Base-by-base conservation (phyloP, 2,888 invertebrate species). In the Phalangium opilio region DNA sequence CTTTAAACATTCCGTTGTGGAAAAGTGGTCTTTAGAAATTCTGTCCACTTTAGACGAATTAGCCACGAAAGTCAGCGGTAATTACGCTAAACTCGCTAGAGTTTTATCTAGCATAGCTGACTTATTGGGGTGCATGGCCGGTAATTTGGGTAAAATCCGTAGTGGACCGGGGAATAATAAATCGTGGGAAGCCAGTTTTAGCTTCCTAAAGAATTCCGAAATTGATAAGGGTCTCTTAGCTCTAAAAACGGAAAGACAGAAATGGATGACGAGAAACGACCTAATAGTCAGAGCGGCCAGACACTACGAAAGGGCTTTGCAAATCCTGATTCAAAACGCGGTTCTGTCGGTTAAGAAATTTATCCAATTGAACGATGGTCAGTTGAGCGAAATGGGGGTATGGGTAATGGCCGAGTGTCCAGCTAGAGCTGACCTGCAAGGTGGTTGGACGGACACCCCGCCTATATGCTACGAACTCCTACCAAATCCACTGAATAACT, bases 401-500 rank as follows among this genome's bases (percentile, higher is more conserved):
- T 69, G 69, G 67, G 63, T 70, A n/a, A 59, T 59, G 20, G 69
- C 62, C 2, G 62, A 63, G 47, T 70, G 69, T 57, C 69, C 71
- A 2, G 71, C 69, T 7, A 60, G 72, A 46, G 62, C 70, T 21
- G 73, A 73, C 58, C 57, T 72, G 4, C 63, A 69, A 14, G 73
- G 74, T 2, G 74, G 73, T 0, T 74, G 74, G 74, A 67, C 71
- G 2, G 74, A 74, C 60, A 73, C 73, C 3, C 73, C 74, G 5
- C 74, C 73, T 2, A 72, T 74, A 45, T 72, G 72, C 10, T 73
- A 72, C 54, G 71, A 71, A 57, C 63, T 67, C 49, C n/a, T n/a
- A n/a, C n/a, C n/a, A n/a, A 27, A 27, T 7, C 4, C 4, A 27
- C 8, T 8, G 8, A 8, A 27, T 27, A 27, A 4, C 4, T 7